Conservation (phyloP, 2,797 vertebrate genomes). For the Leptoclinus maculatus region DNA sequence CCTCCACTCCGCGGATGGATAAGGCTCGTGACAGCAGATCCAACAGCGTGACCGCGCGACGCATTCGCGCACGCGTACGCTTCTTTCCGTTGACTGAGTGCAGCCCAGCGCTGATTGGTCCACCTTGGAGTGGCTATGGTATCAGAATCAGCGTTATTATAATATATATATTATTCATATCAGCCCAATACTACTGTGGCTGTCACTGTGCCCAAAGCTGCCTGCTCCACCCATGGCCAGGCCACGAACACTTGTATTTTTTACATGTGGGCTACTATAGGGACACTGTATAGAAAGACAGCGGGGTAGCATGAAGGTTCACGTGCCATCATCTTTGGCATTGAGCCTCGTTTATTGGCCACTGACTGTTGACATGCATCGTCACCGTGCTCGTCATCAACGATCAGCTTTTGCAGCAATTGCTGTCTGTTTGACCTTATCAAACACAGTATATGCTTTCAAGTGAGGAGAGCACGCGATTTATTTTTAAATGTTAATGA, state of each 20-base stretch:
- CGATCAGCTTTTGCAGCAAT: background rate
- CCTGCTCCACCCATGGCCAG: too few relatives aligned
- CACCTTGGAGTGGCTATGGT: background rate
- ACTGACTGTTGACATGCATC: background rate
- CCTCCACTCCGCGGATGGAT: conserved; percentile 61
- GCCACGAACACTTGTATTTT: background rate
- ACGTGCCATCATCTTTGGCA: background rate
- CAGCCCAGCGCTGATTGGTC: conserved; percentile 42
- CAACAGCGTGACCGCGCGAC: conserved; percentile 67
- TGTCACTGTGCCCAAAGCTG: background rate
- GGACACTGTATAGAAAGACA: background rate
- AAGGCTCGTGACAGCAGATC: conserved; percentile 85
- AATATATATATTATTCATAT: too few relatives aligned
- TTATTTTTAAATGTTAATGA: background rate
- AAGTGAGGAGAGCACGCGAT: background rate
- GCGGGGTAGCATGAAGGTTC: too few relatives aligned
- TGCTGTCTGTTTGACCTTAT: background rate
- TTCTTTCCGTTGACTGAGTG: background rate
- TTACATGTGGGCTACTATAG: background rate
- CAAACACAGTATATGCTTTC: background rate
- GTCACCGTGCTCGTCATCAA: background rate
- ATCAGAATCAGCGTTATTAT: too few relatives aligned
- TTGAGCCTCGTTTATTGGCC: background rate
- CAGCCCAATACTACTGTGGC: background rate
- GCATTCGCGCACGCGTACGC: conserved; percentile 62